Evolutionary conservation across 1,140 invertebrate species (phyloP), one percentile per base, ranked within the genome.

Genomic region (Micrasema longulum): DNA sequence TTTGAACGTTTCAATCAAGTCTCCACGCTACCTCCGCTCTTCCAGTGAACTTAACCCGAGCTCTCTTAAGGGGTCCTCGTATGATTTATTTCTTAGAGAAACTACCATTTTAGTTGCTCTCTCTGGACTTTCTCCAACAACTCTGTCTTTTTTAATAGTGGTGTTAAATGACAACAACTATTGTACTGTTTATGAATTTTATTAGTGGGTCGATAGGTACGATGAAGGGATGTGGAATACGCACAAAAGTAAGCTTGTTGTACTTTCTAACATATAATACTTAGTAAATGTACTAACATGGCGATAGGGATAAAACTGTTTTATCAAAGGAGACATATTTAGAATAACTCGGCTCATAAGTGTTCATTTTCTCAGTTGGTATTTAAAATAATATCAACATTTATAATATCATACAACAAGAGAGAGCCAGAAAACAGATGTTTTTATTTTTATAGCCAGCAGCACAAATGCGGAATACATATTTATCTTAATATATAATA

Each of bases 201-300:
- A 60, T 60, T 60, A 18, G 55, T 60, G 55, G 36, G 36, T 60
- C 38, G 55, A 60, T 60, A 31, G 55, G 16, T 38, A 60, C 55
- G 55, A 60, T 55, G 31, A 60, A 60, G 31, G 31, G 36, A 60
- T 57, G 55, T 60, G 55, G 35, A 18, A 22, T 60, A 16, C 36
- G 55, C 55, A 60, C 55, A 60, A 60, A 57, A 12, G 20, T 36
- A 60, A 60, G 55, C 55, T 60, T 36, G 18, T 52, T 22, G 20
- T 7, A 52, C 2, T 38, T 14, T 60, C 55, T 60, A 60, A 60
- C 36, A 41, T 60, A 20, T 20, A 60, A 36, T 31, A 55, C 20
- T 52, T 52, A 12, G 48, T 22, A 52, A 52, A 52, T 11, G 12
- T 9, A 55, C 26, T 55, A 55, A 47, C n/a, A n/a, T 47, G 43